Base-by-base conservation (phyloP, 2,888 invertebrate species). In the Drosophila diplacantha region DNA sequence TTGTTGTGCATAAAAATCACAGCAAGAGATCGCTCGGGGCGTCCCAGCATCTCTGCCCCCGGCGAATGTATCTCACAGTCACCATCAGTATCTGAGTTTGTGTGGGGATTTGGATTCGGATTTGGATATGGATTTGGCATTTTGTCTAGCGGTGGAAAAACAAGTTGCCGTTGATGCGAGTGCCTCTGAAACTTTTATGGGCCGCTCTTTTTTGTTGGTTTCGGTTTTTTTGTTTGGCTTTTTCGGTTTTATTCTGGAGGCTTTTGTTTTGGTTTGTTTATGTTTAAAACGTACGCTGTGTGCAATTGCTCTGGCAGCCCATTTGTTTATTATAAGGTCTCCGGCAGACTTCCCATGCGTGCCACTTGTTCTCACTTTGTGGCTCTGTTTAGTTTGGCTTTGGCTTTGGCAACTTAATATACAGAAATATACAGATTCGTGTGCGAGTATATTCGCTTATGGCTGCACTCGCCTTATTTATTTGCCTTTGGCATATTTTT, bases 1-100 rank as follows among this genome's bases (percentile, higher is more conserved):
- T 73, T 74, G 72, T 71, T 73, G 74, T 79, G 79, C 78, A 85
- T 84, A 81, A 85, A 85, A 84, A 79, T 83, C 85, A 73, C 84
- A 83, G 83, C 81, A 75, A 83, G 79, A 71, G 65, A 58, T 67
- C 82, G 31, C 58, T 24, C 34, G 43, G 31, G 46, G 44, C 44
- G 50, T 43, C 46, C 44, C 52, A 22, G 44, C 52, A n/a, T 29
- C 38, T 7, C 32, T 22, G 29, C 32, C 26, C 61, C 50, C 35
- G 46, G 34, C 34, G 56, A 12, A 58, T 44, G 37, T 44, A 37
- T 59, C 44, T 47, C 46, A 58, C 26, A 58, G 32, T 60, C 47
- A 35, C 26, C 37, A 32, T 6, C 11, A 38, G 37, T 31, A 50
- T 51, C 51, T 37, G 37, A n/a, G 26, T 26, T 20, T 26, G 26